These are phyloP conservation scores for Eristalis intricaria DNA, from an alignment of 2,888 invertebrate species.

Conservation along the genomic window DNA sequence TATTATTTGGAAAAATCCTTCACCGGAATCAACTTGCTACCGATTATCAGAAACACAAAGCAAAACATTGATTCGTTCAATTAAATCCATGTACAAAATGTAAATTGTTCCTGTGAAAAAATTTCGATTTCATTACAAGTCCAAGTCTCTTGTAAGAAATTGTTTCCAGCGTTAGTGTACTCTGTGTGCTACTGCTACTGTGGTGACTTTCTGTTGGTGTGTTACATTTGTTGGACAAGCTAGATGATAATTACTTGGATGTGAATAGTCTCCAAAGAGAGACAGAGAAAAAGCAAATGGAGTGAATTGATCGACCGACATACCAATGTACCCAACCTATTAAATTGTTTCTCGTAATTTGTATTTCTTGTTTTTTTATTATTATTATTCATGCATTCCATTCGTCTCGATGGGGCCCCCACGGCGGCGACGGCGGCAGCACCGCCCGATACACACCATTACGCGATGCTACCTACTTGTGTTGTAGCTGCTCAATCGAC, in stretches of 20 bases:
- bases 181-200: background rate
- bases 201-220: background rate
- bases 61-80: conserved; percentile 6
- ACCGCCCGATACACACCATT: background rate
- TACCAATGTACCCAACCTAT: conserved; percentile 25
- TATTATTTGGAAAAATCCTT: background rate
- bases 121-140: background rate
- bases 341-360: conserved; percentile 32
- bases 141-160: conserved; percentile 8
- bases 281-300: background rate
- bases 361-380: conserved; percentile 1
- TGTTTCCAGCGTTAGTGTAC: background rate
- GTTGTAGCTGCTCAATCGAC: conserved; percentile 44
- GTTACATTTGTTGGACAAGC: conserved; percentile 14
- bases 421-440: background rate
- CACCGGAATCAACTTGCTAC: background rate
- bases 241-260: conserved; percentile 26
- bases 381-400: conserved; percentile 42
- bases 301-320: conserved; percentile 12
- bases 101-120: conserved; percentile 13
- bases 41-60: conserved; percentile 3
- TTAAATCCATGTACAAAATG: conserved; percentile 17
- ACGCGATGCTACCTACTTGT: background rate
- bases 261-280: background rate
- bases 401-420: background rate